Percentiles rank a stretch among this genome's conserved stretches.
Evolutionary conservation across 2,113 vertebrate species (phyloP).

Genomic region (Indicator indicator): DNA sequence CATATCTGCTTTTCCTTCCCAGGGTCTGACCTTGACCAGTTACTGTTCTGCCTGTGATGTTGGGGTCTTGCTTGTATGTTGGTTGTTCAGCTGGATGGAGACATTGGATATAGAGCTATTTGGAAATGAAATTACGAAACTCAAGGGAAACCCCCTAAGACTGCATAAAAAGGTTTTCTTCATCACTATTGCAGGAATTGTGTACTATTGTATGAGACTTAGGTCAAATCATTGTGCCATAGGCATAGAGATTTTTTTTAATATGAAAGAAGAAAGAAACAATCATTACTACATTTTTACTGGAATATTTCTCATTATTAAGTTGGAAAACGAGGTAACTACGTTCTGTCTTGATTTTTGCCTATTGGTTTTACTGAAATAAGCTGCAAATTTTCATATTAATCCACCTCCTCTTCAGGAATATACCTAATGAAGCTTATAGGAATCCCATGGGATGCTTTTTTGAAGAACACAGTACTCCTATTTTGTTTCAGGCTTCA

Average conservation of each 20-base stretch:
- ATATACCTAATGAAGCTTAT: background rate
- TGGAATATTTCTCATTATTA: background rate
- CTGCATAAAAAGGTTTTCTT: background rate
- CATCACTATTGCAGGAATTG: background rate
- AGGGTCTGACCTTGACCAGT: fast-evolving
- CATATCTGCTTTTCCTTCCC: background rate
- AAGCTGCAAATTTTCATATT: background rate
- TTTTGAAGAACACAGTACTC: background rate
- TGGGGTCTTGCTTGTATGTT: background rate
- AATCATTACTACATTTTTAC: background rate
- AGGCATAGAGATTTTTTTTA: background rate
- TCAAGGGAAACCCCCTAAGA: background rate
- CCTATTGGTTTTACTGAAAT: background rate
- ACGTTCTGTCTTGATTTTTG: background rate
- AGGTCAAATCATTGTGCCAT: background rate
- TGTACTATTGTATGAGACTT: background rate
- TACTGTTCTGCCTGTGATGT: background rate
- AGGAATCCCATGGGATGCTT: background rate
- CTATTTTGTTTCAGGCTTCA: background rate
- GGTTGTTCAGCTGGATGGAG: background rate
- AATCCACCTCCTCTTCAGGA: background rate
- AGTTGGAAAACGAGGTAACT: background rate
- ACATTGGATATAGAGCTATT: background rate
- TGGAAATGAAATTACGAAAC: background rate
- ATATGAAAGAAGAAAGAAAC: background rate